Base-by-base conservation (phyloP, 2,888 invertebrate genomes). In the Melipona bicolor region DNA sequence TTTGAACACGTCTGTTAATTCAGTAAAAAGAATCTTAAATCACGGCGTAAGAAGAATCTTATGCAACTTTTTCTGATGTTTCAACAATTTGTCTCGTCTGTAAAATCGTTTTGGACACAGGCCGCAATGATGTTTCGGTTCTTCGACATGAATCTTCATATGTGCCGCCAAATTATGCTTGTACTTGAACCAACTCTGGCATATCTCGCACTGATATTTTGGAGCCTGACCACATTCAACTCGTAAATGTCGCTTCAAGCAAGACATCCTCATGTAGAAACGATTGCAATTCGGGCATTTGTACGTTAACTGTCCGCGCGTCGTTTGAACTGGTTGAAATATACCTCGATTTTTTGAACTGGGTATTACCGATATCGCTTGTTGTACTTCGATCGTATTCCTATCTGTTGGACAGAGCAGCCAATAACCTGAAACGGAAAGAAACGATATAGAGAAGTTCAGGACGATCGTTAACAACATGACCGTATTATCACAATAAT, bases 271-370 rank as follows among this genome's bases (percentile, higher is more conserved):
- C 90, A 92, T 92, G 89, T 94, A 94, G 82, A 91, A 92, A 65
- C 94, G 93, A 81, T 87, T 91, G 88, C 96, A 96, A 92, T 95
- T 96, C 72, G 96, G 96, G 92, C 96, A 96, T 91, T 95, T 95
- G 95, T 96, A 96, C 24, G 89, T 90, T 65, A 91, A 88, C 77
- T 91, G 91, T 67, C 91, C 92, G 2, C 59, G 65, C 0, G 54
- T 43, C 2, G 52, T 69, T 69, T 86, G 85, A 36, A 90, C 89
- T 2, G 91, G 89, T 77, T 92, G 88, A 73, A 88, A 90, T 36
- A 88, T 50, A 70, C 80, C 81, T 56, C 84, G 84, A 49, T 50
- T 32, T 71, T 73, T 21, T 59, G 36, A 0, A 36, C 19, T 73
- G 43, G 43, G 11, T 1, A 75, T 36, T 59, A 4, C 3, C 59